Conservation (phyloP, 2,888 invertebrate genomes). For the Cheilosia soror region DNA sequence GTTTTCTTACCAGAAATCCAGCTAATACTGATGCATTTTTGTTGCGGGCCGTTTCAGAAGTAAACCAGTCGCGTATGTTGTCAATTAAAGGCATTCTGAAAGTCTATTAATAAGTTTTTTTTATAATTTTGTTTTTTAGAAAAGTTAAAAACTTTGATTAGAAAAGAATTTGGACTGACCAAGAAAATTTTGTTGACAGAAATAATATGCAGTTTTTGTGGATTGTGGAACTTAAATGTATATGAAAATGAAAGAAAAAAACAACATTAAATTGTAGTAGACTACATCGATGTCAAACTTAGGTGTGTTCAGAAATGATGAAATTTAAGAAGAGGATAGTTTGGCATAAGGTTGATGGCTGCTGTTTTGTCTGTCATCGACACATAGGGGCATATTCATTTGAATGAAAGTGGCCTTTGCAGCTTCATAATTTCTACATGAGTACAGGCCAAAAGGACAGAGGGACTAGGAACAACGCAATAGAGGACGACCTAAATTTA, state of each 20-base stretch:
- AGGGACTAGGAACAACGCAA: too few relatives aligned
- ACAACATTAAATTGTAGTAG: slow-evolving; percentile 37
- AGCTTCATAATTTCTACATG: too few relatives aligned
- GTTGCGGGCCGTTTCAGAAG: slow-evolving; percentile 94
- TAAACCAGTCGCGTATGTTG: slow-evolving; percentile 91
- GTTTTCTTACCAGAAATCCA: slow-evolving; percentile 91
- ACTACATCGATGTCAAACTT: neutral
- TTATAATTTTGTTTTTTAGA: neutral
- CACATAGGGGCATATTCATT: too few relatives aligned
- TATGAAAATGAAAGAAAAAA: neutral
- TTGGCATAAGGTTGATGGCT: too few relatives aligned
- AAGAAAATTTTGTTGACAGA: slow-evolving; percentile 56
- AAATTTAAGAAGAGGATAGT: too few relatives aligned
- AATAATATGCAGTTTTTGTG: slow-evolving; percentile 17
- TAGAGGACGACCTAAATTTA: too few relatives aligned
- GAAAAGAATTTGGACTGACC: slow-evolving; percentile 34
- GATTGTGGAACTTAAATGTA: slow-evolving; percentile 33
- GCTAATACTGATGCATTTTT: slow-evolving; percentile 93
- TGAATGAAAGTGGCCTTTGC: too few relatives aligned
- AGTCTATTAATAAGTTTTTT: neutral
- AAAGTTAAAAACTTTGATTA: neutral
- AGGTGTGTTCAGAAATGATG: slow-evolving; percentile 1
- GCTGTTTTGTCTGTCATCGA: too few relatives aligned
- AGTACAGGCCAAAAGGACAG: too few relatives aligned
- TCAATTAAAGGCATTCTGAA: slow-evolving; percentile 88